phyloP scores from a whole-genome alignment of 2,113 vertebrate species.

The Plecturocebus donacophilus region DNA sequence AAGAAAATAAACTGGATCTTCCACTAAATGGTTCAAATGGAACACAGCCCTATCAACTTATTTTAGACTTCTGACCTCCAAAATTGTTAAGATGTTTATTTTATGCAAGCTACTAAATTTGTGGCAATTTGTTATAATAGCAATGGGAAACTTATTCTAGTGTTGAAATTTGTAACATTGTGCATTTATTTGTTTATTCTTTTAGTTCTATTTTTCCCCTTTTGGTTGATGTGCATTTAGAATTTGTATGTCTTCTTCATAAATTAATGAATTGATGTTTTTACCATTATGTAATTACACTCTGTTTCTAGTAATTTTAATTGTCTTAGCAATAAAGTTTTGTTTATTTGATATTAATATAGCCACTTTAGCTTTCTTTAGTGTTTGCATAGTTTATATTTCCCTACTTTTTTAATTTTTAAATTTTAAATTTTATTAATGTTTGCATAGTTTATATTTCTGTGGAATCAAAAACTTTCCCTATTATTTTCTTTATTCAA shows the following conservation, averaged over 20 bases:
- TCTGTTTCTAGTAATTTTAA: not conserved
- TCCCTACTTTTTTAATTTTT: not conserved
- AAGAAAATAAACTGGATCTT: not conserved
- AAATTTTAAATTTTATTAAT: not conserved
- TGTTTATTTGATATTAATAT: not conserved
- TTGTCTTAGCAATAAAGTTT: not conserved
- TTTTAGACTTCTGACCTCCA: not conserved
- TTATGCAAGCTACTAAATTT: not conserved
- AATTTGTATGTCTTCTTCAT: not conserved
- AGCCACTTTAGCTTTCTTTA: not conserved
- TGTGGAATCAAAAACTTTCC: not conserved
- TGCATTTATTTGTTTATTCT: not conserved
- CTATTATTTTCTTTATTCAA: slow-evolving; percentile 2
- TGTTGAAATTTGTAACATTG: not conserved
- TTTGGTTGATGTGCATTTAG: not conserved
- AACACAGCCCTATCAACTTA: not conserved
- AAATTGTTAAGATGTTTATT: not conserved
- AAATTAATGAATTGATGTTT: not conserved
- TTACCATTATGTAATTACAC: not conserved
- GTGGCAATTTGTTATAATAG: not conserved
- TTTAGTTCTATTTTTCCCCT: not conserved
- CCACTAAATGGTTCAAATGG: not conserved
- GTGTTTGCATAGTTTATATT: not conserved
- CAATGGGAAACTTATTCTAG: not conserved
- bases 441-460: not conserved